phyloP scores from a whole-genome alignment of 2,797 vertebrate genomes.

The Geotrypetes seraphini region DNA sequence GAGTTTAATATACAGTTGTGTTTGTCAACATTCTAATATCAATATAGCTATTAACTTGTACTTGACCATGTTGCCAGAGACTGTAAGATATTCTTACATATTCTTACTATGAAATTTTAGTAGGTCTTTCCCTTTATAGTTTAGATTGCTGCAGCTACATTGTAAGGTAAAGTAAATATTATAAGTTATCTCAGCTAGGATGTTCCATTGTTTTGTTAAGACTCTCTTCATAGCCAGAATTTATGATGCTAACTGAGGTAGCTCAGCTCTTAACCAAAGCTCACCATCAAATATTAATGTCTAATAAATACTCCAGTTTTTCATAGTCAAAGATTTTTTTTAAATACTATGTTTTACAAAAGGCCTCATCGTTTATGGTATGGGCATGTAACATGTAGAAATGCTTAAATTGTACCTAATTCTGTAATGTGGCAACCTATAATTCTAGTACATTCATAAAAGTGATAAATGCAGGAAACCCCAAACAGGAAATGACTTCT shows the following conservation, averaged over 20 bases:
- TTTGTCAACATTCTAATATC: no score
- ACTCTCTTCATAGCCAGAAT: constrained; percentile 30
- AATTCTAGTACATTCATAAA: no score
- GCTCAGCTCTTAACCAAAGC: constrained; percentile 36
- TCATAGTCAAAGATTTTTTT: constrained; percentile 20
- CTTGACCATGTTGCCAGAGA: no score
- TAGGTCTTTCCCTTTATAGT: not conserved
- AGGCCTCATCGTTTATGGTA: not conserved
- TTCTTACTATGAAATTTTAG: not conserved
- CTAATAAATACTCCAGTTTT: constrained; percentile 37
- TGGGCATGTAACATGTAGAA: no score
- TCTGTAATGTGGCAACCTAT: no score
- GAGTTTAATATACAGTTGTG: no score
- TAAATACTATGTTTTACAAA: constrained; percentile 25
- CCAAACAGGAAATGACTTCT: no score
- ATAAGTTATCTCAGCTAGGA: constrained; percentile 6
- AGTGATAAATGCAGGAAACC: no score
- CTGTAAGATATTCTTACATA: not conserved
- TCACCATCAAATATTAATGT: constrained; percentile 41
- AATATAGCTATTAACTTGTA: no score
- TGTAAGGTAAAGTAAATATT: constrained; percentile 15
- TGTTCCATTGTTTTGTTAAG: constrained; percentile 29
- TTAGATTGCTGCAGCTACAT: constrained; percentile 7
- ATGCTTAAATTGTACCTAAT: no score
- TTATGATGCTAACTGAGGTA: constrained; percentile 25